Evolutionary conservation across 2,797 vertebrate species (phyloP), one percentile per base, ranked within the genome.

Genomic region (Sus cebifrons): DNA sequence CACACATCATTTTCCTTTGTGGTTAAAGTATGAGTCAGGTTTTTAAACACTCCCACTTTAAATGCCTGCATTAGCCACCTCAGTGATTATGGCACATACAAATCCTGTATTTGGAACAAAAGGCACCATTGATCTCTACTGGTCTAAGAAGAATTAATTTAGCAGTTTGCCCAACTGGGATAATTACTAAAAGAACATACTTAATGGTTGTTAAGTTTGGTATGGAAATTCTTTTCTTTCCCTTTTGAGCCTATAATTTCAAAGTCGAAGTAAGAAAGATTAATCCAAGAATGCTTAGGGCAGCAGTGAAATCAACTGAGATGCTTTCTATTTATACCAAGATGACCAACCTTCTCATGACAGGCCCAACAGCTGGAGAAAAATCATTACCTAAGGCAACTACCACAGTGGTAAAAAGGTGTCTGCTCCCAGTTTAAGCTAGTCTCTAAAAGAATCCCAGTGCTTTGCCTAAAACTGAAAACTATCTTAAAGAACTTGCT

Each of bases 241-340:
- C 20, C 64, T 7, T 29, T 32, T 60, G 32, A 64, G 44, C 12
- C 7, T 44, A 89, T 60, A 83, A 79, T 89, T 95, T 97, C 89
- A 88, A 96, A 94, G 54, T 40, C 25, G 83, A 71, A 54, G 15
- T 70, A 49, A 67, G 13, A 93, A 93, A 75, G n/a, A 56, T 40
- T 40, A 58, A 74, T 79, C 68, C 25, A 90, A 90, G 71, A 96
- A 96, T 78, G 64, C 32, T 87, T 70, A 64, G 25, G 58, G n/a
- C 54, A 73, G 52, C 71, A 10, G 70, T 78, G 27, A 91, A 71
- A 89, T 93, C 71, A 96, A 40, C 36, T 16, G 94, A 95, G 70
- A 95, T 52, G 36, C 16, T 81, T 79, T 93, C 96, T 96, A 52
- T 89, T 93, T 94, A 92, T 62, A 89, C 40, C 7, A 71, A 36